phyloP scores from a whole-genome alignment of 2,113 vertebrate genomes.

The Sceloporus undulatus region DNA sequence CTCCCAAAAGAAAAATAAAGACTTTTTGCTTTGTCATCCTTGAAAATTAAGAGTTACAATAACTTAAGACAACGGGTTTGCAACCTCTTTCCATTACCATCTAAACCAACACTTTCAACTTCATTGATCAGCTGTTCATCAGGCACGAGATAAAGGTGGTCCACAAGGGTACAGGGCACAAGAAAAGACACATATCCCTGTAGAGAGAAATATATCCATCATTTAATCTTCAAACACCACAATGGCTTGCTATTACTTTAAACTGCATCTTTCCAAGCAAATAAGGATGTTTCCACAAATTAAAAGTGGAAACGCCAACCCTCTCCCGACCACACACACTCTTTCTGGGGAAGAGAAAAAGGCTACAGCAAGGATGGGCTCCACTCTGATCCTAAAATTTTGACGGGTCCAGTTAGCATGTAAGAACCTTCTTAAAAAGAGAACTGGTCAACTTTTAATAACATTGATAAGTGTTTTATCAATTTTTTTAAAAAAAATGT shows the following conservation, averaged over 20 bases:
- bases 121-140: conserved; percentile 87
- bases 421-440: no score
- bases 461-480: no score
- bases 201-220: conserved; percentile 16
- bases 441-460: no score
- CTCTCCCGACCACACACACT: no score
- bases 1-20: not conserved
- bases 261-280: not conserved
- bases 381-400: not conserved
- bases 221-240: not conserved
- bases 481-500: no score
- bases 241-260: not conserved
- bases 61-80: not conserved
- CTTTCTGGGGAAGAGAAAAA: not conserved
- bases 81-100: conserved; percentile 79
- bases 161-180: conserved; percentile 89
- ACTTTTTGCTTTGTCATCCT: not conserved
- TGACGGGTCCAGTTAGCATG: no score
- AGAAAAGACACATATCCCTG: conserved; percentile 93
- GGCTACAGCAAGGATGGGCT: not conserved
- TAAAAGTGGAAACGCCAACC: not conserved
- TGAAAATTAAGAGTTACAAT: conserved; percentile 13
- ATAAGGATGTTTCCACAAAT: not conserved
- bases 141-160: conserved; percentile 92
- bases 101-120: conserved; percentile 87